Evolutionary conservation across 2,797 vertebrate species (phyloP), one percentile per base, ranked within the genome.

Genomic region (Sebastes kiyomatsui): DNA sequence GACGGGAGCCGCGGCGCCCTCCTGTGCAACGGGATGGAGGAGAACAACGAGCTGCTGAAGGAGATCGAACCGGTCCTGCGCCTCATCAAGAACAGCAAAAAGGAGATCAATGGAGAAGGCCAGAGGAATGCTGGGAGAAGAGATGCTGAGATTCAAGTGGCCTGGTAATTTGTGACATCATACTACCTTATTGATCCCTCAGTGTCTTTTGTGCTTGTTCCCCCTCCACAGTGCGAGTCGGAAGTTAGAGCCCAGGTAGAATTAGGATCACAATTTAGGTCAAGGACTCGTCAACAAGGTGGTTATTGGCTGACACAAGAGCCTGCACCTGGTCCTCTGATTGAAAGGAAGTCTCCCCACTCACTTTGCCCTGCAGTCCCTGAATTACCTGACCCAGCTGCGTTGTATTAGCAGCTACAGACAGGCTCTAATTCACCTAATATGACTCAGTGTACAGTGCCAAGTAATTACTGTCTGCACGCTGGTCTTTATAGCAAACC

Each of bases 51-150:
- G 58, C 95, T 99, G 80, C 96, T 99, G 81, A 97, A 95, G 92
- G 98, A 99, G 91, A 99, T 99, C 0, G 96, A 98, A 79, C 98
- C 98, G 0, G 97, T 99, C 42, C 94, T 99, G 85, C 96, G 94
- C 64, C 96, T 99, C 72, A 97, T 99, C 92, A 96, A 96, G 90
- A 95, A 93, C 78, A 93, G 94, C 88, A 96, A 94, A 89, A 95
- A 93, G 88, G 96, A 96, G 68, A 59, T 96, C 90, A 94, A 88
- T 7, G 95, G 96, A 83, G 96, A 96, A 12, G 95, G 90, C 16
- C 95, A 96, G 85, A 90, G 92, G 90, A 95, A 93, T 67, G 89
- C 88, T 5, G 96, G 96, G 84, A 96, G 94, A 28, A 96, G 94
- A 77, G 98, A 99, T 13, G 96, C 93, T 0, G 97, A 97, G 92